Evolutionary conservation across 2,113 vertebrate genomes (phyloP).

Genomic region (Aramus guarauna): DNA sequence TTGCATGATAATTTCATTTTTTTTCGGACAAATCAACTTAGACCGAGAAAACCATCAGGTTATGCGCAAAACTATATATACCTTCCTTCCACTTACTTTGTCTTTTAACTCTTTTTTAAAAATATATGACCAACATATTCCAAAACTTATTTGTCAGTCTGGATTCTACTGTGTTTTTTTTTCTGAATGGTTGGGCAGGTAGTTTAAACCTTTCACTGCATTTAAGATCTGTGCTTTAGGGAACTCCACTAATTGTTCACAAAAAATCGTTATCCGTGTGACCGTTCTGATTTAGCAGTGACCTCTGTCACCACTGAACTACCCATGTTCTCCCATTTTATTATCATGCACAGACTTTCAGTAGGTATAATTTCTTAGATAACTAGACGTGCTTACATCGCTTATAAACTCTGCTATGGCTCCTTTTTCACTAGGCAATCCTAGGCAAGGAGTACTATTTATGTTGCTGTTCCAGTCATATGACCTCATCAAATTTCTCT

Average conservation of each 20-base stretch:
- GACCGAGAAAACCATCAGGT: neutral
- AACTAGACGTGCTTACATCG: neutral
- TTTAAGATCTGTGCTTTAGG: neutral
- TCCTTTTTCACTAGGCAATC: neutral
- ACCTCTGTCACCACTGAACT: neutral
- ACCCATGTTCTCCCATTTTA: neutral
- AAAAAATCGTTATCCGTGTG: neutral
- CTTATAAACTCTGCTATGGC: neutral
- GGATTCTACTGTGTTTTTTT: neutral
- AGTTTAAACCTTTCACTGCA: neutral
- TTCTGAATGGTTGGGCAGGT: accelerated
- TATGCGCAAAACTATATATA: neutral
- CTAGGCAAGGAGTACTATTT: neutral
- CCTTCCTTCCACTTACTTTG: neutral
- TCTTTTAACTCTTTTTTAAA: neutral
- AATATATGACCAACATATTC: neutral
- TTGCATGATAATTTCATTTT: neutral
- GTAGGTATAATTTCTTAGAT: neutral
- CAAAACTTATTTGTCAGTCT: neutral
- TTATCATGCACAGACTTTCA: neutral
- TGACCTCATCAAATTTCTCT: neutral
- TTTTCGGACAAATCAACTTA: neutral
- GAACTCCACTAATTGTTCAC: neutral
- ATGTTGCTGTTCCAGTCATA: neutral
- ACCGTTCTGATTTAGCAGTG: neutral